Evolutionary conservation across 1,140 invertebrate genomes (phyloP).

Genomic region (Drosophila elegans): DNA sequence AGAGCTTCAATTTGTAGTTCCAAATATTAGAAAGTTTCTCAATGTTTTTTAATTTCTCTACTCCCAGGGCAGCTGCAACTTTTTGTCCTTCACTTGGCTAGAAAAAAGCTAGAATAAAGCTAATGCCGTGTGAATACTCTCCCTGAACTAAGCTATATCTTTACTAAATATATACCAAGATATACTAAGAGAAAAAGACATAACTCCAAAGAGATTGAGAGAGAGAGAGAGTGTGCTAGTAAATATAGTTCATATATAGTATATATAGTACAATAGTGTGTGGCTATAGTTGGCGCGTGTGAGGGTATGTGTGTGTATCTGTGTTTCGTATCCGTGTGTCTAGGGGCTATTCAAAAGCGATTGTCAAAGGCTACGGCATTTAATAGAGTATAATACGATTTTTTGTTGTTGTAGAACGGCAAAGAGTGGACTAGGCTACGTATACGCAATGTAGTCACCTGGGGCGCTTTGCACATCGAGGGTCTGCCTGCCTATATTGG

Average conservation of each 20-base stretch:
- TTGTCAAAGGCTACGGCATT: slow-evolving; percentile 43
- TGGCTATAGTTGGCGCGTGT: slow-evolving; percentile 36
- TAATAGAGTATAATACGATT: slow-evolving; percentile 20
- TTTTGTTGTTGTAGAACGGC: slow-evolving; percentile 5
- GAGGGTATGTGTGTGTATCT: slow-evolving; percentile 26
- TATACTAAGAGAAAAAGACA: slow-evolving; percentile 9
- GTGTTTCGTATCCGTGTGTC: slow-evolving; percentile 25
- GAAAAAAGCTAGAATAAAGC: slow-evolving; percentile 23
- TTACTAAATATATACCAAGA: slow-evolving; percentile 10
- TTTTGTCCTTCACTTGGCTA: too few species aligned
- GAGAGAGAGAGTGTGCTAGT: slow-evolving; percentile 40
- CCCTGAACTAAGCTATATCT: slow-evolving; percentile 4
- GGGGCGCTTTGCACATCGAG: slow-evolving; percentile 78
- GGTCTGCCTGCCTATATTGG: slow-evolving; percentile 83
- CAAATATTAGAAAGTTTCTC: too few species aligned
- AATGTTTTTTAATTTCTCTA: neutral
- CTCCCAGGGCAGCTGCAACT: slow-evolving; percentile 7
- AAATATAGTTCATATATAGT: neutral
- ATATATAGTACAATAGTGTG: slow-evolving; percentile 41
- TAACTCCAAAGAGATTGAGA: slow-evolving; percentile 2
- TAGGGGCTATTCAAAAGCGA: slow-evolving; percentile 31
- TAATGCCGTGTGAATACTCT: slow-evolving; percentile 21
- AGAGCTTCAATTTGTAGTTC: too few species aligned
- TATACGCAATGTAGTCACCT: slow-evolving; percentile 82
- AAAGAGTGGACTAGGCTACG: slow-evolving; percentile 46